These are phyloP conservation scores for Anthrax anthrax DNA, from an alignment of 2,888 invertebrate genomes.

Conservation along the genomic window DNA sequence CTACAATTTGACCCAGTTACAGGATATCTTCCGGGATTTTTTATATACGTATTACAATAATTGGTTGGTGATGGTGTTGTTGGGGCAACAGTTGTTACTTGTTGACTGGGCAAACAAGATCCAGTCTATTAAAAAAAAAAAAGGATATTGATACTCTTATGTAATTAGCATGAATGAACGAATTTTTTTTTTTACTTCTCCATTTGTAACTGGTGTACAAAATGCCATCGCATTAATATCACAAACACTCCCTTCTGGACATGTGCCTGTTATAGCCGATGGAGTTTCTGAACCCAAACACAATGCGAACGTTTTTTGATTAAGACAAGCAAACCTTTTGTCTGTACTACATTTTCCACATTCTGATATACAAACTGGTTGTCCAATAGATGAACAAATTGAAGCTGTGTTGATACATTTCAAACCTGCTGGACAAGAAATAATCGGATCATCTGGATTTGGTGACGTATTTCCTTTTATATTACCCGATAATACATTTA, in stretches of 20 bases:
- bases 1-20: neutral
- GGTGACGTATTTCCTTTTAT: neutral
- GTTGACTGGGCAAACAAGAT: neutral
- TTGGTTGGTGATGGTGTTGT: neutral
- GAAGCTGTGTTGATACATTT: neutral
- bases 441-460: neutral
- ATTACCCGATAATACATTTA: neutral
- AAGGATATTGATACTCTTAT: too few species aligned
- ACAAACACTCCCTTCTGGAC: slow-evolving; percentile 1
- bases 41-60: neutral
- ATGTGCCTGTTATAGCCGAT: neutral
- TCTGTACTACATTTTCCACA: slow-evolving; percentile 1
- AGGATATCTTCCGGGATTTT: neutral
- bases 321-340: slow-evolving; percentile 4
- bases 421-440: neutral
- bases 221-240: neutral
- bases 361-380: neutral
- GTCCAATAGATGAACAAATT: neutral
- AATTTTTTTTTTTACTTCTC: too few species aligned
- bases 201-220: neutral
- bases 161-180: too few species aligned
- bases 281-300: slow-evolving; percentile 4
- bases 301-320: slow-evolving; percentile 2
- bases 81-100: neutral
- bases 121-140: neutral